phyloP scores from a whole-genome alignment of 2,888 invertebrate genomes.

The Urechis unicinctus region DNA sequence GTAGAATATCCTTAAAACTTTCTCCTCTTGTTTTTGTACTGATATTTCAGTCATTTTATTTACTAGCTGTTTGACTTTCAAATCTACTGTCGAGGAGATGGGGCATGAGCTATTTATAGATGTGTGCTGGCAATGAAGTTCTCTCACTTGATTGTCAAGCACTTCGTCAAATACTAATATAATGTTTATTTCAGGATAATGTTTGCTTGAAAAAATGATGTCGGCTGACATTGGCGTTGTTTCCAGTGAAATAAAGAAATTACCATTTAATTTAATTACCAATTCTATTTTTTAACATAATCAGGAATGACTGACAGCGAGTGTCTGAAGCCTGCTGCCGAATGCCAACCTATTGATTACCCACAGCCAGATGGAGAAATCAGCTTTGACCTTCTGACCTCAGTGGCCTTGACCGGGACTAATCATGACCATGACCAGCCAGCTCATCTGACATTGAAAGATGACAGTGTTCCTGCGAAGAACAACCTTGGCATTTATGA shows the following conservation, averaged over 20 bases:
- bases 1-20: no score
- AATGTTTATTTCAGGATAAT: no score
- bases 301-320: slow-evolving; percentile 61
- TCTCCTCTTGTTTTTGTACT: no score
- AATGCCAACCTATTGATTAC: slow-evolving; percentile 82
- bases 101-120: no score
- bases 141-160: no score
- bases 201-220: no score
- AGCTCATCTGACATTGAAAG: slow-evolving; percentile 82
- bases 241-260: background rate
- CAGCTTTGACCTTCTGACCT: slow-evolving; percentile 90
- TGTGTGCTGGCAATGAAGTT: no score
- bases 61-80: no score
- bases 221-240: no score
- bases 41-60: no score
- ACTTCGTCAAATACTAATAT: no score
- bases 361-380: slow-evolving; percentile 94
- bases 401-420: slow-evolving; percentile 94
- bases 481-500: slow-evolving; percentile 77
- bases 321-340: slow-evolving; percentile 74
- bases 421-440: slow-evolving; percentile 98
- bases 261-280: background rate
- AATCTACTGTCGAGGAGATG: no score
- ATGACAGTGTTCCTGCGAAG: slow-evolving; percentile 84
- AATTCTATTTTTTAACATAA: background rate